phyloP scores from a whole-genome alignment of 1,140 invertebrate species.

The Bombus superbus region DNA sequence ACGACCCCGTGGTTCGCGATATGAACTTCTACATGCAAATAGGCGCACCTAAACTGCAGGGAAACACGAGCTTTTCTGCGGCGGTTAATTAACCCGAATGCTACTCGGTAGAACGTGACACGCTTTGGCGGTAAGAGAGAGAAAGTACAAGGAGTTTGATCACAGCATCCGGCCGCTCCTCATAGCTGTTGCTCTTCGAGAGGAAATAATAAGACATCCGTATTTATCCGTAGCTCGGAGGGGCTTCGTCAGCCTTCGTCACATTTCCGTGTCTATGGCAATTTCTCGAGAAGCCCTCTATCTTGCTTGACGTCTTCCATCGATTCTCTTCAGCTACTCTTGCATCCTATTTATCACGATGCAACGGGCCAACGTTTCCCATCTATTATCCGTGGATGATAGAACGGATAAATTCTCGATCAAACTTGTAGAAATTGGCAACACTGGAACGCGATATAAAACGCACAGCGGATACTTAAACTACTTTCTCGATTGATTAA shows the following conservation, averaged over 20 bases:
- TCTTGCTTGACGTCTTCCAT: conserved; percentile 53
- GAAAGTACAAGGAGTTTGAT: conserved; percentile 71
- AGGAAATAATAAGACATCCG: conserved; percentile 79
- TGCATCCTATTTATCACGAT: conserved; percentile 52
- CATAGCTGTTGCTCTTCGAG: conserved; percentile 64
- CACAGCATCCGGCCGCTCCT: conserved; percentile 65
- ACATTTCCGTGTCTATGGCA: conserved; percentile 57
- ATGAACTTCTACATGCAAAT: conserved; percentile 14
- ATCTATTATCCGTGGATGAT: conserved; percentile 36
- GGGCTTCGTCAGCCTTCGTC: conserved; percentile 55
- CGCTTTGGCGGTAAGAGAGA: conserved; percentile 66
- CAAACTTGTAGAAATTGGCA: conserved; percentile 24
- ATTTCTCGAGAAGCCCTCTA: conserved; percentile 59
- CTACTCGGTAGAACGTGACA: conserved; percentile 46
- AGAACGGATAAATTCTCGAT: conserved; percentile 19
- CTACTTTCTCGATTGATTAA: conserved; percentile 4
- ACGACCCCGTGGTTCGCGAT: neutral
- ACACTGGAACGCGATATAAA: neutral
- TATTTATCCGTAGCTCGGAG: conserved; percentile 74
- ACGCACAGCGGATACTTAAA: conserved; percentile 11
- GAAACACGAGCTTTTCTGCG: conserved; percentile 12
- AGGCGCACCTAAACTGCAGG: conserved; percentile 6
- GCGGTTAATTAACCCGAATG: conserved; percentile 59
- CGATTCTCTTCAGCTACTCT: conserved; percentile 25
- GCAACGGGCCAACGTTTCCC: conserved; percentile 17